Evolutionary conservation across 2,113 vertebrate species (phyloP), one percentile per base, ranked within the genome.

Genomic region (Cyphomyrus plagiostoma): DNA sequence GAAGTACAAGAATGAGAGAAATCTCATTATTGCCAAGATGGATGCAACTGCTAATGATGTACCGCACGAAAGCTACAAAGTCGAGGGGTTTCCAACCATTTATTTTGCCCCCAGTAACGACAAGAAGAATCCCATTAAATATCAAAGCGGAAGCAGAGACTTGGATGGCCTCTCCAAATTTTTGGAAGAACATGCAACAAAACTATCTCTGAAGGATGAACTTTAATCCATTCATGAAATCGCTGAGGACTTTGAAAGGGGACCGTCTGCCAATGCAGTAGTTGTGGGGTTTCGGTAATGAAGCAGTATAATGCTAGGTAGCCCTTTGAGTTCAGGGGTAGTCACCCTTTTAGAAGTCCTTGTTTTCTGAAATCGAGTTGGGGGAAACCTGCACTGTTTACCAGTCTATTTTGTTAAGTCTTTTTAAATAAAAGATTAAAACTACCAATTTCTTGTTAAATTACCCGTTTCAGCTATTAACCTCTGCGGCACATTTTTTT

Each of bases 11-110:
- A 95, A 93, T 4, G 97, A 97, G 94, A 98, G 97, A 92, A 96
- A 96, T 82, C 92, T 99, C 19, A 95, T 99, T 88, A 98, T 99
- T 52, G 98, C 98, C 93, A 99, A 99, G 95, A 99, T 99, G 98
- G 98, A 99, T 53, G 92, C 98, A 91, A 98, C 97, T 0, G 97
- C 97, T 90, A 99, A 99, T 0, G 98, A 99, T 0, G 92, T 99
- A 89, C 95, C 95, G 0, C 94, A 91, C 0, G 96, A 98, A 3
- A 93, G 3, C 92, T 99, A 98, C 95, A 98, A 97, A 94, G 96
- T 95, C 9, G 97, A 98, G 87, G 98, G 98, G 39, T 99, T 99
- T 92, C 98, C 98, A 50, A 99, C 98, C 0, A 98, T 99, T 94
- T 99, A 99, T 94, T 97, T 99, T 0, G 96, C 98, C 87, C 97